Evolutionary conservation across 1,140 invertebrate genomes (phyloP).

Genomic region (Arion vulgaris): DNA sequence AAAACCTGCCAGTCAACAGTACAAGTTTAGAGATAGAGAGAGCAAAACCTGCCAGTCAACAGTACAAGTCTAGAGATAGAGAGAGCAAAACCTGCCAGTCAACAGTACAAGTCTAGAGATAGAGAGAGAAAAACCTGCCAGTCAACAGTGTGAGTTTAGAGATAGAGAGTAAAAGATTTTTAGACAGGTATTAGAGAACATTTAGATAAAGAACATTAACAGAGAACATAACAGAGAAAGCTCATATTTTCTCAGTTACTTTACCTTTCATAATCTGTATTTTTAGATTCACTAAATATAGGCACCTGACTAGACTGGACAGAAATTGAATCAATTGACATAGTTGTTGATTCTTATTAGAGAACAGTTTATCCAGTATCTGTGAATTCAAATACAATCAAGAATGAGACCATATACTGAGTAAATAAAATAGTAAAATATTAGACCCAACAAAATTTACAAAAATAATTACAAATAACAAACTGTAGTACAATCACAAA

Average conservation of each 20-base stretch:
- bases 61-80: too few species aligned
- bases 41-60: too few species aligned
- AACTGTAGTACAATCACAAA: too few species aligned
- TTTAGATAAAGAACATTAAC: neutral
- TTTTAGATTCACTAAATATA: constrained; percentile 20
- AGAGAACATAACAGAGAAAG: neutral
- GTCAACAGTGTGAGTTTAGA: neutral
- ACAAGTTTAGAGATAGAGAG: too few species aligned
- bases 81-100: neutral
- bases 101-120: too few species aligned
- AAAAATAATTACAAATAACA: too few species aligned
- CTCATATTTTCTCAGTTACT: neutral
- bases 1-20: too few species aligned
- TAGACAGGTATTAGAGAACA: neutral
- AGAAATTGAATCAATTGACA: constrained; percentile 40
- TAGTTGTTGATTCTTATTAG: constrained; percentile 7
- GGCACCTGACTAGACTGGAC: constrained; percentile 38
- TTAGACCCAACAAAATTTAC: too few species aligned
- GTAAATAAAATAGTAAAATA: too few species aligned
- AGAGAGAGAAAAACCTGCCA: neutral
- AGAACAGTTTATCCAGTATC: too few species aligned
- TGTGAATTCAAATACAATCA: too few species aligned
- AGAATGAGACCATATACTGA: too few species aligned
- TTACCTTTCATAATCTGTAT: constrained; percentile 43
- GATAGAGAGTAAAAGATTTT: neutral